phyloP scores from a whole-genome alignment of 2,888 invertebrate genomes.

The Lucinisca nassula region DNA sequence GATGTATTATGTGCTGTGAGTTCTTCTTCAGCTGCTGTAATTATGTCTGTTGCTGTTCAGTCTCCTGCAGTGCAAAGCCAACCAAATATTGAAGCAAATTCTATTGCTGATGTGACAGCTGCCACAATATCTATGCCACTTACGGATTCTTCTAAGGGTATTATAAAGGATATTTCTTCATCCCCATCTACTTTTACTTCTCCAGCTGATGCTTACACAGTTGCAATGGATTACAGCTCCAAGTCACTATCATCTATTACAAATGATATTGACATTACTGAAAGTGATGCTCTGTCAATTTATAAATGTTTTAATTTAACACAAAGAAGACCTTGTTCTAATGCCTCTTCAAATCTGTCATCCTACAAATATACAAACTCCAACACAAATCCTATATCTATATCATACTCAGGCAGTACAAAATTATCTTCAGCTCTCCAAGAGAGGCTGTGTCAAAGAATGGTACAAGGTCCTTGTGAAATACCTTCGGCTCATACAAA shows the following conservation, averaged over 20 bases:
- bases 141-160: too few relatives aligned
- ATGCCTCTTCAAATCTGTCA: background rate
- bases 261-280: background rate
- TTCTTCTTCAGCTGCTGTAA: background rate
- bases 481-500: constrained; percentile 51
- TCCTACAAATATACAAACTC: background rate
- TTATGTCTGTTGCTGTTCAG: background rate
- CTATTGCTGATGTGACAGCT: too few relatives aligned
- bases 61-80: too few relatives aligned
- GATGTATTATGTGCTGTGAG: background rate
- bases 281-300: background rate
- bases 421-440: background rate
- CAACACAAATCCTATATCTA: background rate
- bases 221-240: background rate
- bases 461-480: constrained; percentile 10
- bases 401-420: background rate
- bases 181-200: too few relatives aligned
- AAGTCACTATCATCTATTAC: background rate
- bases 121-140: too few relatives aligned
- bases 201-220: background rate
- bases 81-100: too few relatives aligned
- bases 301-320: background rate
- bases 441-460: background rate
- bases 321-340: background rate
- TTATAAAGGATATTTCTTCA: too few relatives aligned